Base-by-base conservation (phyloP, 2,797 vertebrate genomes). In the Erpetoichthys calabaricus region DNA sequence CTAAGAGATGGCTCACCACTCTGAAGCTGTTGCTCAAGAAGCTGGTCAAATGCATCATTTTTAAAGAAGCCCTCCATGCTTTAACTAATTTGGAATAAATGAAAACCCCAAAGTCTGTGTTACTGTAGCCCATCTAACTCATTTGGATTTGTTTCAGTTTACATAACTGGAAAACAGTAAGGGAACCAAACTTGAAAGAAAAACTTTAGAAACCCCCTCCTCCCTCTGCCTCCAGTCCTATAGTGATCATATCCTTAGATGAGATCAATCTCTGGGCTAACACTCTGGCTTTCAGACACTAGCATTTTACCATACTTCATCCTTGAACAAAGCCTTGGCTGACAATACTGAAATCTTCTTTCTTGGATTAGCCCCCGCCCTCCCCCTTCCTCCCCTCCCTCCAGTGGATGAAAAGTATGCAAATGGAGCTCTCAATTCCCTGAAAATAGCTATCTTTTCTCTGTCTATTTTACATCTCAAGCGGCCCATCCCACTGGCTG, bases 281-380 rank as follows among this genome's bases (percentile, higher is more conserved):
- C 64, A 75, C 67, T 57, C 67, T 62, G 62, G 72, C 67, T 79
- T 78, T 78, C 73, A 84, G 80, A 82, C 76, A 73, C 70, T 70
- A 75, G 77, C 80, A 74, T 80, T 77, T 73, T 72, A 76, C 70
- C 73, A 68, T 74, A 77, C 75, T 73, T 76, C 67, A 68, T 65
- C 61, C 62, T n/a, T 0, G 65, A 82, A 84, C 81, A 87, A 85
- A 84, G 83, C 69, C 64, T 55, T 61, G 60, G 59, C 61, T 77
- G 77, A 80, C 80, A 82, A 83, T 68, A 78, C 72, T 1, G 8
- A 83, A 80, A 79, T 74, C 71, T 75, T 53, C 74, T 80, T 80
- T 80, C 80, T 80, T 74, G 70, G 76, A 74, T 74, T 78, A 83
- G 80, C 79, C 65, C 60, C 63, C 70, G 60, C 46, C 45, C 44